Evolutionary conservation across 2,888 invertebrate genomes (phyloP), one percentile per base, ranked within the genome.

Genomic region (Ormyrus labotus): DNA sequence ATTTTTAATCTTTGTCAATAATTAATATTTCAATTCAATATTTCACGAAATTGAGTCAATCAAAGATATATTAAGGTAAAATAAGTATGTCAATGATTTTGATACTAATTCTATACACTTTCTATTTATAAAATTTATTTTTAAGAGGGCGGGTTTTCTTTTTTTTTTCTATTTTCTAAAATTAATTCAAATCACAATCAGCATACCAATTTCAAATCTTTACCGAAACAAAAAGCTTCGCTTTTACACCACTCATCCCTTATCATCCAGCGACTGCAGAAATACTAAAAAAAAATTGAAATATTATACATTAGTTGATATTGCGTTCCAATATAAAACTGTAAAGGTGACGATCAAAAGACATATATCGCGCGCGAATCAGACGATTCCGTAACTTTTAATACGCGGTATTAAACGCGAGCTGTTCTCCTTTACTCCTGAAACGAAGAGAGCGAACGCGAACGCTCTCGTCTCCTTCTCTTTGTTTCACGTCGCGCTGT

Each of bases 401-500:
- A 19, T 47, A 74, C 50, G 65, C 57, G 34, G 50, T 11, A 65
- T 55, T 50, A 34, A 48, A 65, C 65, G 65, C 48, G 48, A 48
- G 73, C 65, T 67, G 51, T 57, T 73, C 64, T 57, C 65, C 53
- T 55, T 60, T 4, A 69, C 50, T 55, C n/a, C 34, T 60, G 60
- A 65, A 80, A 71, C 71, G 75, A 76, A 51, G 63, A 55, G 71
- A 68, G 61, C n/a, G 34, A 34, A n/a, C 63, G 53, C 53, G 47
- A 72, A 7, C 34, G 10, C 48, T 7, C n/a, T 5, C 48, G 13
- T 47, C 53, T 55, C 45, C 78, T 53, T 74, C 74, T 64, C 74
- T 57, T 79, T 50, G 79, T 74, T 79, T 69, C 69, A 51, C 58
- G 74, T 69, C 63, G 79, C 79, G 79, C 74, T 73, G 74, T 79